Evolutionary conservation across 2,888 invertebrate species (phyloP).

Genomic region (Drosophila mayaguana): DNA sequence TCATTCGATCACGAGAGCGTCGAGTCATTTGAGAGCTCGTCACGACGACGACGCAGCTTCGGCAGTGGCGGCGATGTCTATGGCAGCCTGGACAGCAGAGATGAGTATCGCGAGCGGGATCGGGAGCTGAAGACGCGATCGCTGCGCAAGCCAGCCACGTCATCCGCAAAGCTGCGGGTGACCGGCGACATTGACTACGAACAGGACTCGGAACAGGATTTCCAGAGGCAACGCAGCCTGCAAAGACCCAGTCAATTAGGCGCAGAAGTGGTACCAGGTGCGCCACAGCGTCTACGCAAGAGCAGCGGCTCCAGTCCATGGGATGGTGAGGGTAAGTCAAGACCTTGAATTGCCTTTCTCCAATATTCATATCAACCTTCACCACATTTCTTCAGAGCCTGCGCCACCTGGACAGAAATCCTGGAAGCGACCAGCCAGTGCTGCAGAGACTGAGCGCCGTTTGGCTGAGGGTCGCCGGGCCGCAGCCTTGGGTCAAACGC

Average conservation of each 20-base stretch:
- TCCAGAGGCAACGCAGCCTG: slow-evolving; percentile 81
- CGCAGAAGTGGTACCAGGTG: slow-evolving; percentile 58
- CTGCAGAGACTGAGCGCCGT: slow-evolving; percentile 87
- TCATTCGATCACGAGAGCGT: slow-evolving; percentile 85
- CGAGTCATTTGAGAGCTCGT: slow-evolving; percentile 84
- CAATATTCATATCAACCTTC: not conserved
- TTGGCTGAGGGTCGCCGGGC: slow-evolving; percentile 82
- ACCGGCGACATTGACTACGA: slow-evolving; percentile 86
- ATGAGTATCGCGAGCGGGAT: slow-evolving; percentile 85
- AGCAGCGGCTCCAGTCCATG: slow-evolving; percentile 86
- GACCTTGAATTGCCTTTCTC: fast-evolving
- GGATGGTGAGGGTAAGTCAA: slow-evolving; percentile 86
- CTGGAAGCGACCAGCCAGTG: slow-evolving; percentile 87
- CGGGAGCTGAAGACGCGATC: slow-evolving; percentile 83
- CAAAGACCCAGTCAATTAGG: slow-evolving; percentile 82
- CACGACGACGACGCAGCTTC: slow-evolving; percentile 83
- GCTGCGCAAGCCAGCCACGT: slow-evolving; percentile 82
- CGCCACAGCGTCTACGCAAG: slow-evolving; percentile 81
- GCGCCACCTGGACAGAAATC: slow-evolving; percentile 81
- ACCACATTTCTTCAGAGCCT: slow-evolving; percentile 65
- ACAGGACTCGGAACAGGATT: slow-evolving; percentile 86
- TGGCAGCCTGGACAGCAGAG: slow-evolving; percentile 84
- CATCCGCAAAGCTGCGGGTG: slow-evolving; percentile 81
- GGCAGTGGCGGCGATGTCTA: slow-evolving; percentile 85
- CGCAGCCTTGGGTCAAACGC: slow-evolving; percentile 76